Conservation (phyloP, 1,140 invertebrate species). For the Dufourea novaeangliae region DNA sequence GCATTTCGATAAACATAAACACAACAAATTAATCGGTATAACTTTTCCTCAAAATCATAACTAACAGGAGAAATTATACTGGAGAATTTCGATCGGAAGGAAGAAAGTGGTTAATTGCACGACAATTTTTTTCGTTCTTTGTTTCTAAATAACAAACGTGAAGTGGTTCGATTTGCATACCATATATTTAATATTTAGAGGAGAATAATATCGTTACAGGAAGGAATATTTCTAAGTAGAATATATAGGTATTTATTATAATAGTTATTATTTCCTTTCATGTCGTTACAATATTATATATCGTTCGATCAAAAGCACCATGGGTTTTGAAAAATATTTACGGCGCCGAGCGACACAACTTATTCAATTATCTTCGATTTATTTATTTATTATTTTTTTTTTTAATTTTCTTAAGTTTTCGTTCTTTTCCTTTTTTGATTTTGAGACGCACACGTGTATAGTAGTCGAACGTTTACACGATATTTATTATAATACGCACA, state of each 20-base stretch:
- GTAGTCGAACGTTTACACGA: slow-evolving; percentile 32
- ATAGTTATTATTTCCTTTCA: slow-evolving; percentile 14
- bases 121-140: too few relatives aligned
- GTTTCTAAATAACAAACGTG: background rate
- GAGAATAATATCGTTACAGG: background rate
- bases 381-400: background rate
- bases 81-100: too few relatives aligned
- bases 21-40: background rate
- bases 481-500: slow-evolving; percentile 33
- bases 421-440: slow-evolving; percentile 15
- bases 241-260: slow-evolving; percentile 58
- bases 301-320: slow-evolving; percentile 55
- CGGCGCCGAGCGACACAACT: slow-evolving; percentile 16
- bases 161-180: background rate
- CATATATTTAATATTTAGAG: background rate
- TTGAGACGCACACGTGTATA: slow-evolving; percentile 32
- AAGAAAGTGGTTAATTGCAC: too few relatives aligned
- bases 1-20: background rate
- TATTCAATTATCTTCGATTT: background rate
- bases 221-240: slow-evolving; percentile 34
- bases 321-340: slow-evolving; percentile 51
- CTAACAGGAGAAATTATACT: too few relatives aligned
- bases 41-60: too few relatives aligned
- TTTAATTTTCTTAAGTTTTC: background rate
- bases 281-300: slow-evolving; percentile 46